phyloP scores from a whole-genome alignment of 2,113 vertebrate genomes.

The Aythya baeri region DNA sequence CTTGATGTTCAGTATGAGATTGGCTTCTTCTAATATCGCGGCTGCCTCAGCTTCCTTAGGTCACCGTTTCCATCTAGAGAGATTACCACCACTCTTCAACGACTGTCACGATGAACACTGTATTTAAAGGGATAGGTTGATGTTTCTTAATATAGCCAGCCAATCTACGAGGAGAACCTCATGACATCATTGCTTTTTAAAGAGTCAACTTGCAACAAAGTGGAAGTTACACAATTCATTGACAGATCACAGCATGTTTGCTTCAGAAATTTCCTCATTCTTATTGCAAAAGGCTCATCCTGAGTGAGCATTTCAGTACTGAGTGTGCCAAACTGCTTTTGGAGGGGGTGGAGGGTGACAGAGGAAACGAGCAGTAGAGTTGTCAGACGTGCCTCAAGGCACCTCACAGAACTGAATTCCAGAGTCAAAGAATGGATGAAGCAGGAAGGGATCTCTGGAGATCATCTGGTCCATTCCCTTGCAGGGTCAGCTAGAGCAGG shows the following conservation, averaged over 20 bases:
- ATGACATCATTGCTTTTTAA: constrained; percentile 5
- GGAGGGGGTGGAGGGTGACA: neutral
- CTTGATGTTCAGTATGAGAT: neutral
- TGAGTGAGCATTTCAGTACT: neutral
- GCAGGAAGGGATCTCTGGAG: neutral
- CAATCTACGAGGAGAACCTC: neutral
- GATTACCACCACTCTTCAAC: neutral
- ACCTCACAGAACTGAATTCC: neutral
- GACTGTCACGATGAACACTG: neutral
- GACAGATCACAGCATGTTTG: neutral
- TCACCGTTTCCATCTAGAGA: neutral
- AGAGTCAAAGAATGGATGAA: neutral
- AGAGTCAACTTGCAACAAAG: neutral
- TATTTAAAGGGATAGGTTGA: neutral
- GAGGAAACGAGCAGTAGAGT: neutral
- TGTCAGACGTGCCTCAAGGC: neutral
- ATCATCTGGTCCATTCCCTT: neutral
- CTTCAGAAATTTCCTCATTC: neutral
- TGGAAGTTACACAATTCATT: constrained; percentile 3
- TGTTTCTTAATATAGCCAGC: constrained; percentile 8
- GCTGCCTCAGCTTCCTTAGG: neutral
- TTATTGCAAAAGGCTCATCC: neutral
- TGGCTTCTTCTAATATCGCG: neutral
- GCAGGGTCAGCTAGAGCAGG: neutral
- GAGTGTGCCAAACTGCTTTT: neutral